A percentile compares a stretch with the other conserved stretches of the same genome.
phyloP scores from a whole-genome alignment of 1,140 invertebrate species.

The Meloidogyne hapla region DNA sequence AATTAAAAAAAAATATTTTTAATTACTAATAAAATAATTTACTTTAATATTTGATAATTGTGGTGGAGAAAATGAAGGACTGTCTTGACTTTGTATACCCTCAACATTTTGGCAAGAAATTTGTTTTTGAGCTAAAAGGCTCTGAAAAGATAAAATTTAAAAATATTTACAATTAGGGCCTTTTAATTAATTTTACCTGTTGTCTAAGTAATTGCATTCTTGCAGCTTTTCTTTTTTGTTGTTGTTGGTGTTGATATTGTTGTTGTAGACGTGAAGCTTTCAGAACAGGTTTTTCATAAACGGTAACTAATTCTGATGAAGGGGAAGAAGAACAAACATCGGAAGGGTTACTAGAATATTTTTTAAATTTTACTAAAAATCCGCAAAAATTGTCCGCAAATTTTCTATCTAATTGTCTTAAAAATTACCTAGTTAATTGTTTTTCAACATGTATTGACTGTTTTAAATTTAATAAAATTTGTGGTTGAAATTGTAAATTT shows the following conservation, averaged over 20 bases:
- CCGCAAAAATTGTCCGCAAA: not conserved
- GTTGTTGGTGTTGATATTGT: constrained; percentile 35
- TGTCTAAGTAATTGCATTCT: constrained; percentile 48
- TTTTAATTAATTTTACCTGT: constrained; percentile 37
- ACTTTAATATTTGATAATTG: constrained; percentile 9
- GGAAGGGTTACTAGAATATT: not conserved
- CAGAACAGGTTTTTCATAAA: constrained; percentile 47
- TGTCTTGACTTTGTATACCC: not conserved
- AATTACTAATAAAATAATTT: not conserved
- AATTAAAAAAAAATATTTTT: constrained; percentile 5
- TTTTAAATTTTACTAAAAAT: constrained; percentile 8
- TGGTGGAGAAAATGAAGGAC: constrained; percentile 21
- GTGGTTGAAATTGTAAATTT: constrained; percentile 56
- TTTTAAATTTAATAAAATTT: constrained; percentile 54
- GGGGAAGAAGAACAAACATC: not conserved
- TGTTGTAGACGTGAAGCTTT: constrained; percentile 48
- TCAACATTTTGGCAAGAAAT: not conserved
- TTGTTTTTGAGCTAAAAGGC: constrained; percentile 45
- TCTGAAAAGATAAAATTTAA: constrained; percentile 27
- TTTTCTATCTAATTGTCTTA: not conserved
- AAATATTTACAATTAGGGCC: not conserved
- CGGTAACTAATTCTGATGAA: constrained; percentile 13
- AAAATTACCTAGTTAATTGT: constrained; percentile 33
- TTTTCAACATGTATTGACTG: constrained; percentile 57
- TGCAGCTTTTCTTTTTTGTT: constrained; percentile 50